Conservation (phyloP, 1,140 invertebrate species). For the Aphelenchoides besseyi region DNA sequence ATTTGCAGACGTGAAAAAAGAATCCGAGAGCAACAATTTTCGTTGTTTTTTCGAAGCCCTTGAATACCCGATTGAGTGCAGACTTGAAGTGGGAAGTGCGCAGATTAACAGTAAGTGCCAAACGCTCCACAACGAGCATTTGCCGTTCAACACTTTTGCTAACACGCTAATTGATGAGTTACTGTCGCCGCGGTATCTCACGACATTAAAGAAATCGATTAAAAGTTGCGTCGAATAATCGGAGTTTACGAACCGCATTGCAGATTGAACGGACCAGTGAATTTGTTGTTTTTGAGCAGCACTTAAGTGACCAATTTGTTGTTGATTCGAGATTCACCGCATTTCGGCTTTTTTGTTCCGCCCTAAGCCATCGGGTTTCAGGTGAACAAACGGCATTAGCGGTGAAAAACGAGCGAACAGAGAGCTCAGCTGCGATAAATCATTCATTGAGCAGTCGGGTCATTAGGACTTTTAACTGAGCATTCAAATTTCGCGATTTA, state of each 20-base stretch:
- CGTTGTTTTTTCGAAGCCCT: neutral
- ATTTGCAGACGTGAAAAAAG: neutral
- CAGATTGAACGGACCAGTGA: neutral
- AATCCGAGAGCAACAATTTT: constrained; percentile 8
- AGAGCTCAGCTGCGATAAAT: neutral
- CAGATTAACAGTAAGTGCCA: too few species aligned
- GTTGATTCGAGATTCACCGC: neutral
- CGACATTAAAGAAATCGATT: neutral
- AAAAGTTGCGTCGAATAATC: too few species aligned
- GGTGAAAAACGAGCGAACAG: too few species aligned
- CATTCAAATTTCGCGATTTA: constrained; percentile 6
- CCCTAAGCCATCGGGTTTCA: neutral
- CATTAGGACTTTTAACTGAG: neutral
- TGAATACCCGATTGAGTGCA: neutral
- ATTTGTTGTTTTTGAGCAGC: neutral
- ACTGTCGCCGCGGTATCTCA: neutral
- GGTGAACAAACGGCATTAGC: neutral
- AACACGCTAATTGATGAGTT: too few species aligned
- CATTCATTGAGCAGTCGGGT: neutral
- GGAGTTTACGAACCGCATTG: neutral
- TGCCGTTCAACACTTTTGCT: too few species aligned
- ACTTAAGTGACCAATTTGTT: neutral
- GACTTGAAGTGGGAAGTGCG: too few species aligned
- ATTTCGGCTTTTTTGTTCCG: neutral
- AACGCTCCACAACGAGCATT: too few species aligned